phyloP scores from a whole-genome alignment of 2,888 invertebrate genomes.

The Polymixis flavicincta region DNA sequence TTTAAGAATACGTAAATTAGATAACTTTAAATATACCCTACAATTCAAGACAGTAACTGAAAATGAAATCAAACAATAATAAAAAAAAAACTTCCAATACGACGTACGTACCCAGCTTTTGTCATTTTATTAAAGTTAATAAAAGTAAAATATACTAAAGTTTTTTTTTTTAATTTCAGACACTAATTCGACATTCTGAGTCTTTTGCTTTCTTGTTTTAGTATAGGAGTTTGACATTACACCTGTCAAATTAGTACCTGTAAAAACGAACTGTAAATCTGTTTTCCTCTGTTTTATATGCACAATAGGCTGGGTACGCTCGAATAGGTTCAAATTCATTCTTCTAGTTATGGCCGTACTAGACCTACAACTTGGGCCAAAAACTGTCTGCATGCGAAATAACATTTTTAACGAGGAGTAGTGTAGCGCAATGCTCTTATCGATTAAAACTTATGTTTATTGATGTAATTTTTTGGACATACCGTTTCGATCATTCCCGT shows the following conservation, averaged over 20 bases:
- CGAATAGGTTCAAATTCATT: background rate
- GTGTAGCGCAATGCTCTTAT: background rate
- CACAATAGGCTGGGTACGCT: background rate
- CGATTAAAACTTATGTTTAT: background rate
- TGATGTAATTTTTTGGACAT: background rate
- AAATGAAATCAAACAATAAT: slow-evolving; percentile 23
- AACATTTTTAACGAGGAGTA: background rate
- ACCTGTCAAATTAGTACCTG: no score
- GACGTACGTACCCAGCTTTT: slow-evolving; percentile 9
- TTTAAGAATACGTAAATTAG: background rate
- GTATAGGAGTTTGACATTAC: no score
- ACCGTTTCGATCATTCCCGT: background rate
- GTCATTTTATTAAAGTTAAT: background rate
- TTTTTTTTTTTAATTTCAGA: no score
- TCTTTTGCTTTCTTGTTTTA: no score
- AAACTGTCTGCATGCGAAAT: background rate
- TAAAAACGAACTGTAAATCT: no score
- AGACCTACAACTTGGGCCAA: background rate
- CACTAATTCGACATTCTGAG: no score
- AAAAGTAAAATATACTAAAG: background rate
- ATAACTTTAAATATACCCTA: slow-evolving; percentile 3
- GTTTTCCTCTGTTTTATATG: background rate
- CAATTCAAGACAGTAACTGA: slow-evolving; percentile 25
- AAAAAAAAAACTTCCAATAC: background rate
- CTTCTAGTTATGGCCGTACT: background rate